Conservation (phyloP, 2,113 vertebrate genomes). For the Ictidomys tridecemlineatus region DNA sequence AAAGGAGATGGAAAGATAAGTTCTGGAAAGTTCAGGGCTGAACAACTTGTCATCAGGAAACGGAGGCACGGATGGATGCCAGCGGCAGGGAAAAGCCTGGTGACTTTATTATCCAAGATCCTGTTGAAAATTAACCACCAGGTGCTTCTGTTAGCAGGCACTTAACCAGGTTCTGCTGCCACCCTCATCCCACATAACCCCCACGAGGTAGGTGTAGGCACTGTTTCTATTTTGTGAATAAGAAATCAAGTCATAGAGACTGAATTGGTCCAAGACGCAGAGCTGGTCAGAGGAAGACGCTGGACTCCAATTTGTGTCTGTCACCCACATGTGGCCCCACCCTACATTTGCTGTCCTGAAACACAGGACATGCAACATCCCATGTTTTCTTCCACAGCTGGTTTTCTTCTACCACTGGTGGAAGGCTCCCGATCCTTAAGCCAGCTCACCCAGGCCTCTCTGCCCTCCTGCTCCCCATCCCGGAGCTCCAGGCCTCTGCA, state of each 20-base stretch:
- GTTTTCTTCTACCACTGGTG: background rate
- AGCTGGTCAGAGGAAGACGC: background rate
- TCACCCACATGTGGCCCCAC: background rate
- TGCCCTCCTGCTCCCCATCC: slow-evolving; percentile 55
- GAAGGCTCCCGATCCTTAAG: slow-evolving; percentile 19
- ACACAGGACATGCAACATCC: background rate
- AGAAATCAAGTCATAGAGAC: background rate
- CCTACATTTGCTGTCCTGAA: background rate
- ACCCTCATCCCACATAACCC: background rate
- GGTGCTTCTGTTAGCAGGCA: background rate
- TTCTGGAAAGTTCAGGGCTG: background rate
- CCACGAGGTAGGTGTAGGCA: background rate
- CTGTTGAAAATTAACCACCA: background rate
- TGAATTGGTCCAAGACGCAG: background rate
- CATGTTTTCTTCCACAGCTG: no score
- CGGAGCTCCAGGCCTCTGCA: background rate
- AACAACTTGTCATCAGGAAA: background rate
- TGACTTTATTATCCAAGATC: background rate
- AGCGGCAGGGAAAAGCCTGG: background rate
- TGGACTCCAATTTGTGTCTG: background rate
- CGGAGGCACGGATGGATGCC: background rate
- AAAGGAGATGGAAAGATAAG: background rate
- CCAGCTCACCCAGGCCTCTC: background rate
- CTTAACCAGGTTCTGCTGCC: background rate
- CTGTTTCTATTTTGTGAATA: background rate